These are phyloP conservation scores for Loriculus beryllinus DNA, from an alignment of 2,797 vertebrate species.

Conservation along the genomic window DNA sequence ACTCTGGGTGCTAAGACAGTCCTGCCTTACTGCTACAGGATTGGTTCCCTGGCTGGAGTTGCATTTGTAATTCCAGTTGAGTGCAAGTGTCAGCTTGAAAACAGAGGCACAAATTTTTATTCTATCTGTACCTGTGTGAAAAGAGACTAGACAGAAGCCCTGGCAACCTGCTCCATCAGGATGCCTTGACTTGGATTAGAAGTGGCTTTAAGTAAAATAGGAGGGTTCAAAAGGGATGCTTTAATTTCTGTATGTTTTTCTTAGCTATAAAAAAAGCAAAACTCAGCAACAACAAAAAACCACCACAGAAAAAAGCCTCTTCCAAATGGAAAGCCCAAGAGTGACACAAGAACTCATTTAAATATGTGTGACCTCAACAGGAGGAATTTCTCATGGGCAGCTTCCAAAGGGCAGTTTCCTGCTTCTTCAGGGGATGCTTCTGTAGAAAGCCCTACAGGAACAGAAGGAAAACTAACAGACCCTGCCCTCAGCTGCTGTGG, in stretches of 20 bases:
- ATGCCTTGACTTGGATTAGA: not conserved
- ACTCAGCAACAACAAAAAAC: not conserved
- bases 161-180: not conserved
- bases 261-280: not conserved
- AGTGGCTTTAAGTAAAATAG: not conserved
- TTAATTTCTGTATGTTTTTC: fast-evolving
- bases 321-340: not conserved
- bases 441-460: not conserved
- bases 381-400: not conserved
- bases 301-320: not conserved
- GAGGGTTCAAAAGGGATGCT: not conserved
- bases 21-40: not conserved
- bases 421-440: not conserved
- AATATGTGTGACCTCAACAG: not conserved
- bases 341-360: not conserved
- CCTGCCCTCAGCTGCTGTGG: not conserved
- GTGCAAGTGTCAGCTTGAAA: not conserved
- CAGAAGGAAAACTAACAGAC: not conserved
- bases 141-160: not conserved
- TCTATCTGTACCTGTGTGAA: not conserved
- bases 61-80: not conserved
- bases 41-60: not conserved
- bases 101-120: not conserved
- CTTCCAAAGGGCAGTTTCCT: not conserved
- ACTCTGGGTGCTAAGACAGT: not conserved